Evolutionary conservation across 2,888 invertebrate genomes (phyloP), one percentile per base, ranked within the genome.

Genomic region (Drosophila neutralis): DNA sequence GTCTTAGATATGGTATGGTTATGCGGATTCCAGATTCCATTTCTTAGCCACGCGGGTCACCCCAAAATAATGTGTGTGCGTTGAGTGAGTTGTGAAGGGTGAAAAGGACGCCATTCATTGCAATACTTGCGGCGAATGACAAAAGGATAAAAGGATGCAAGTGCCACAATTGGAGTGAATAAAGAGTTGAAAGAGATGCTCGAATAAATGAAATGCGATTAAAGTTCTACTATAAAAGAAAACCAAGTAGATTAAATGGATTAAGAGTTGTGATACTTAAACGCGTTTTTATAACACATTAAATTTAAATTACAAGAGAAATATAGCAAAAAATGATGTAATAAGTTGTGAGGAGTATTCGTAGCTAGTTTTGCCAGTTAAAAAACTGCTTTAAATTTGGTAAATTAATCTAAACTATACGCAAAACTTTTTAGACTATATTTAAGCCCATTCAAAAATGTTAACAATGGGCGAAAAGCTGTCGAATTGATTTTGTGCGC

Each of bases 1-100:
- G 58, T 61, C 62, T 67, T 51, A 63, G 75, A 79, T 78, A 79
- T 64, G 58, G 67, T 78, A 79, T 64, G 58, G 67, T 56, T 79
- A 70, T 79, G 80, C 58, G 67, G 51, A 78, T 76, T 63, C 67
- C 78, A 79, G 70, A 79, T 78, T 79, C 76, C 80, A 65, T 68
- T 79, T 62, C 64, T 56, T 64, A 74, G 78, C 69, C 64, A 67
- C 65, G 65, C 78, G 69, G 77, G 78, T 77, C 78, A 73, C 54
- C 64, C 61, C 21, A 18, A 38, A 53, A 60, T 56, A 58, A 60
- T 57, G 60, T 33, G 15, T 33, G 24, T 13, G 21, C 13, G 51
- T 21, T 27, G 33, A 10, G 13, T 13, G 31, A 10, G 33, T 3
- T n/a, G 13, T 11, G 15, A 21, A n/a, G 11, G n/a, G 13, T 4